Conservation (phyloP, 2,888 invertebrate genomes). For the Idaea aversata region DNA sequence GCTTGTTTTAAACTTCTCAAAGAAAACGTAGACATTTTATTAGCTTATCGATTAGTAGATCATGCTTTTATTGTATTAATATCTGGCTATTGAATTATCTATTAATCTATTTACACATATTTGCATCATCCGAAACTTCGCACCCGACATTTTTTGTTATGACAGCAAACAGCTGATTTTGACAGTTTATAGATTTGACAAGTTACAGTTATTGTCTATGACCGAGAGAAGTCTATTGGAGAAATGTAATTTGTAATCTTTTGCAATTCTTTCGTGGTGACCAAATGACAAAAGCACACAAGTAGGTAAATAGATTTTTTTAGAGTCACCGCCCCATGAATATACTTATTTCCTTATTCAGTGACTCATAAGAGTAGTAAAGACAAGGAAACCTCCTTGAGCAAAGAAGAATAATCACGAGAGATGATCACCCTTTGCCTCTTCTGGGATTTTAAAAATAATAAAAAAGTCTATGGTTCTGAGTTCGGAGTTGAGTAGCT, state of each 20-base stretch:
- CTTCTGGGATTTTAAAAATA: not conserved
- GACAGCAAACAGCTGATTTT: constrained; percentile 4
- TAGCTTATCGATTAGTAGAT: not conserved
- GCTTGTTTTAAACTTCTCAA: not conserved
- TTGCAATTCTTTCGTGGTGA: no score
- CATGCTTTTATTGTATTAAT: not conserved
- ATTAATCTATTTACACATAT: not conserved
- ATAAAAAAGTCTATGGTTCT: not conserved
- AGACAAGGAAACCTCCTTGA: not conserved
- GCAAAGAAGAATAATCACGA: not conserved
- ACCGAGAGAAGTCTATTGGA: no score
- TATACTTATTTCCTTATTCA: no score
- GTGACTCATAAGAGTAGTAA: no score
- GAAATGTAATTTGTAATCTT: no score
- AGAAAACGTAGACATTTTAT: not conserved
- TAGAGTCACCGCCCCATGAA: no score
- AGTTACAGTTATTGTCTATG: constrained; percentile 5
- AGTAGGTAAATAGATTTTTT: no score
- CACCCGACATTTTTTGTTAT: not conserved
- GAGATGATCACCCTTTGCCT: not conserved
- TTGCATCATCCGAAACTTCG: not conserved
- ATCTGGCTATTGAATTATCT: not conserved
- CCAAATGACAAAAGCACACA: no score
- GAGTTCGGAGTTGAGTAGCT: not conserved
- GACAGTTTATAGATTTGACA: constrained; percentile 28